phyloP scores from a whole-genome alignment of 2,113 vertebrate species.

The Prionailurus viverrinus region DNA sequence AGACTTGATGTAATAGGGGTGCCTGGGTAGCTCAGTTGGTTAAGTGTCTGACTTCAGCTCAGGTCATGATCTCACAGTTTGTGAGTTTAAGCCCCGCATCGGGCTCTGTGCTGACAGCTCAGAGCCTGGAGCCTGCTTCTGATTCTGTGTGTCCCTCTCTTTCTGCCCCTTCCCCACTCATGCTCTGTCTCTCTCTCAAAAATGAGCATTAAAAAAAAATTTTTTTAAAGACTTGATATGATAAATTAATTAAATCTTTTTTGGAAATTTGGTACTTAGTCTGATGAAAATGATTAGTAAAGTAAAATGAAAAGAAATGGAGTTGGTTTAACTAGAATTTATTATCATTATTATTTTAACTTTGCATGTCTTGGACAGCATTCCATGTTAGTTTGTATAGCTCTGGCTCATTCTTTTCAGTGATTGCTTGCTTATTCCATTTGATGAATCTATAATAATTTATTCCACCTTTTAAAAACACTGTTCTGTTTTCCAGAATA shows the following conservation, averaged over 20 bases:
- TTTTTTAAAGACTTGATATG: neutral
- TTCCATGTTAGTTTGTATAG: neutral
- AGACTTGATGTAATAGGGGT: neutral
- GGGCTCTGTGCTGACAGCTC: too few relatives aligned
- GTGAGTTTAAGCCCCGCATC: too few relatives aligned
- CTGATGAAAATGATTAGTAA: constrained; percentile 56
- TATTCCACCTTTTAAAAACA: neutral
- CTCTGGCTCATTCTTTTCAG: constrained; percentile 32
- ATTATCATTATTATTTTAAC: constrained; percentile 35
- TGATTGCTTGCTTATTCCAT: constrained; percentile 32
- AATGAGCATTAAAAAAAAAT: too few relatives aligned
- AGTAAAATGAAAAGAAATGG: constrained; percentile 55
- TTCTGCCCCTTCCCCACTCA: too few relatives aligned
- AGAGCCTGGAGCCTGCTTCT: too few relatives aligned
- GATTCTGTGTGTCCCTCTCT: too few relatives aligned
- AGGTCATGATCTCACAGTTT: too few relatives aligned
- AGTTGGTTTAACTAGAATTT: constrained; percentile 22
- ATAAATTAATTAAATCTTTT: constrained; percentile 15
- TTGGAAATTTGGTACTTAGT: constrained; percentile 30
- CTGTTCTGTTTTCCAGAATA: constrained; percentile 91
- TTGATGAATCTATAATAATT: constrained; percentile 39
- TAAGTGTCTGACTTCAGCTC: too few relatives aligned
- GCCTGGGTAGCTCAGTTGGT: too few relatives aligned
- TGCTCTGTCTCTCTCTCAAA: too few relatives aligned
- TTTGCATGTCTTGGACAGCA: neutral